Conservation (phyloP, 2,113 vertebrate genomes). For the Heterocephalus glaber region DNA sequence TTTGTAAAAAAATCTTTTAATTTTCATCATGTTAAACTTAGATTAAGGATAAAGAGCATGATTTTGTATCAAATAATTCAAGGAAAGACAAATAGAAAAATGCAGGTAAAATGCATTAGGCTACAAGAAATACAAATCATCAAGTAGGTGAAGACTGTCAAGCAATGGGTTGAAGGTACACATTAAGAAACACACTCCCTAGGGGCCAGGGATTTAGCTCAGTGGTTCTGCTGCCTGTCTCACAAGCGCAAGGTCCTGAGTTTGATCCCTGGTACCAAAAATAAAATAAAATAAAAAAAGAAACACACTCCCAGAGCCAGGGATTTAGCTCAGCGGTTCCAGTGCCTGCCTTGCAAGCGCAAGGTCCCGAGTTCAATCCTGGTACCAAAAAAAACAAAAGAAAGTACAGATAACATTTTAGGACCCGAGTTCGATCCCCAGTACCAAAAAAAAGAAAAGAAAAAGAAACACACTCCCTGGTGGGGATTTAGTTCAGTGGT, state of each 20-base stretch:
- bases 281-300: not conserved
- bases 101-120: conserved; percentile 34
- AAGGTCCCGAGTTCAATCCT: too few species aligned
- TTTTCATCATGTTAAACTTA: conserved; percentile 42
- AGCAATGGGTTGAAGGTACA: not conserved
- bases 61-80: conserved; percentile 16
- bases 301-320: not conserved
- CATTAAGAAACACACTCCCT: not conserved
- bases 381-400: too few species aligned
- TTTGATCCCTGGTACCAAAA: too few species aligned
- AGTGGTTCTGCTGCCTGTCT: too few species aligned
- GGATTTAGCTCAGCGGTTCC: too few species aligned
- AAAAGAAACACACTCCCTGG: not conserved
- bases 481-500: not conserved
- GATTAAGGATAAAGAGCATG: conserved; percentile 32
- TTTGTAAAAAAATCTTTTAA: conserved; percentile 30
- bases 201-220: not conserved
- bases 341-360: too few species aligned
- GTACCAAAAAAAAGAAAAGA: too few species aligned
- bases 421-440: too few species aligned
- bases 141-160: not conserved
- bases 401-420: too few species aligned
- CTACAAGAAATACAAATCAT: conserved; percentile 52
- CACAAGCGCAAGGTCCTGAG: too few species aligned
- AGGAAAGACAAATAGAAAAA: conserved; percentile 30